These are phyloP conservation scores for Atrina japonica DNA, from an alignment of 2,888 invertebrate genomes.

Conservation along the genomic window DNA sequence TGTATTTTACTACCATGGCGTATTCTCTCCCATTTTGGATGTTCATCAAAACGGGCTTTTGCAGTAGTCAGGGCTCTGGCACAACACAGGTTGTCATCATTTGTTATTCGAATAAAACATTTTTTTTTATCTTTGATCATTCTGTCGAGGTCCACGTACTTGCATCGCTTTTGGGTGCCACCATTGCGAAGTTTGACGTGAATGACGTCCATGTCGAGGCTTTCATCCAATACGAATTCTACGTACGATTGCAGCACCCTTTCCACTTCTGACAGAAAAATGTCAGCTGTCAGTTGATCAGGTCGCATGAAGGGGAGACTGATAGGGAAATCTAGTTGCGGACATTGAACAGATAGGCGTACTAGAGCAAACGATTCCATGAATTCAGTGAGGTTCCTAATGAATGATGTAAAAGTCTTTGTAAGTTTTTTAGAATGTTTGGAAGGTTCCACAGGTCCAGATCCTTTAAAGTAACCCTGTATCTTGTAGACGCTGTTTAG, in stretches of 20 bases:
- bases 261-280: conserved; percentile 48
- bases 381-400: too few relatives aligned
- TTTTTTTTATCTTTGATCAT: conserved; percentile 40
- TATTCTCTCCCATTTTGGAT: conserved; percentile 47
- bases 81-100: conserved; percentile 47
- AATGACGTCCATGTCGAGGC: conserved; percentile 43
- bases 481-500: too few relatives aligned
- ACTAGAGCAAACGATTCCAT: too few relatives aligned
- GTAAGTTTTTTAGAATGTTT: too few relatives aligned
- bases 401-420: too few relatives aligned
- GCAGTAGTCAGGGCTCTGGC: conserved; percentile 49
- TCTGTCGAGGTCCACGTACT: conserved; percentile 41
- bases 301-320: conserved; percentile 37
- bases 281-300: conserved; percentile 33
- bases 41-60: conserved; percentile 39
- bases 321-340: conserved; percentile 43
- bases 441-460: too few relatives aligned
- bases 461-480: too few relatives aligned
- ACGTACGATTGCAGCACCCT: too few relatives aligned
- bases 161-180: conserved; percentile 34
- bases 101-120: conserved; percentile 46
- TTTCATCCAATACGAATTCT: conserved; percentile 45
- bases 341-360: conserved; percentile 45
- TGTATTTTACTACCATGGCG: conserved; percentile 40
- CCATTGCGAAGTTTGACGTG: conserved; percentile 38